Base-by-base conservation (phyloP, 2,113 vertebrate species). In the Puffinus mauretanicus region DNA sequence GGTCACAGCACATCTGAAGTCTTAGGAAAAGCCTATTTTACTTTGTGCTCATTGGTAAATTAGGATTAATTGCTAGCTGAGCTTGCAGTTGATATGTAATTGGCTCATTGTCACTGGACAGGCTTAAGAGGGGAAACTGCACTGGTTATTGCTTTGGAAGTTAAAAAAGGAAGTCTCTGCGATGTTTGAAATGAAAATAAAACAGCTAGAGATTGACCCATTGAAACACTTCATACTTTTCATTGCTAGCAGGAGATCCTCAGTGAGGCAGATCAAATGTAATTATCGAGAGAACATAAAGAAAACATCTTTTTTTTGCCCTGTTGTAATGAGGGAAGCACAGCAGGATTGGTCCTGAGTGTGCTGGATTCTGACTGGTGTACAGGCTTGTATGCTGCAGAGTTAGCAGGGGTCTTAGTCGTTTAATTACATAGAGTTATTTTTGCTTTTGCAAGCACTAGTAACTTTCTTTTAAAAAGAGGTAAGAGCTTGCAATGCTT, bases 311-410 rank as follows among this genome's bases (percentile, higher is more conserved):
- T 93, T 90, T 90, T 44, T 89, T 92, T 88, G 42, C 83, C 54
- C n/a, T 88, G 69, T 64, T 93, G 87, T 97, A 97, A 94, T 94
- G 92, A 93, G 75, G 85, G 79, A 44, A 76, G 55, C 92, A 91
- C 95, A 95, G 93, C 93, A 93, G 82, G 91, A 76, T 38, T 70
- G 92, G 75, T 75, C 80, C 82, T 78, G 80, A 65, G 38, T 30
- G 44, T 93, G 79, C 82, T 94, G 86, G 46, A 36, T 90, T 72
- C 76, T 93, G 79, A 72, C 80, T 87, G 82, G 34, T 27, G 58
- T 26, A 38, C 70, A 88, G 71, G 21, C 44, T 92, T 38, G 46
- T 34, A 16, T 21, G 29, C 90, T 82, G 73, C 82, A 60, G 60
- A 64, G 55, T 70, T 97, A 89, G 94, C 69, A 66, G 95, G 70